These are phyloP conservation scores for Muschampia plurimacula DNA, from an alignment of 2,888 invertebrate species.

Conservation along the genomic window DNA sequence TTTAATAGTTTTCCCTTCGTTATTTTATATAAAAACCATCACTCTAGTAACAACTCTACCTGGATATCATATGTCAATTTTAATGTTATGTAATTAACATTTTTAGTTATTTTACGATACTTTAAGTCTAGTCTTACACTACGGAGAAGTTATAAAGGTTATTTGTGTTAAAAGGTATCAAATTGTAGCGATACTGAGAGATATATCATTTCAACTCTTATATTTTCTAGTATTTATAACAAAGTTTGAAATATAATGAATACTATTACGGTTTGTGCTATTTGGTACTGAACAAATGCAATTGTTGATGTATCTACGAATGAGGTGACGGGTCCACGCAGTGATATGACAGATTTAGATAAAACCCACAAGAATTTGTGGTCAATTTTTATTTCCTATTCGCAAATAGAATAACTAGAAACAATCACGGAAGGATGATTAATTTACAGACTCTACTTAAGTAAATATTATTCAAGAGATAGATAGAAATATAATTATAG, in stretches of 20 bases:
- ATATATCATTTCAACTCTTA: conserved; percentile 55
- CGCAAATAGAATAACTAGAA: conserved; percentile 48
- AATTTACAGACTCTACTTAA: conserved; percentile 79
- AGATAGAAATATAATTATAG: conserved; percentile 77
- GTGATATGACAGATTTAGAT: conserved; percentile 49
- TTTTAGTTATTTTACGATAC: conserved; percentile 69
- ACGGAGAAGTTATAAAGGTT: conserved; percentile 78
- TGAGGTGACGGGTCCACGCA: conserved; percentile 52
- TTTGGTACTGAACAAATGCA: conserved; percentile 83
- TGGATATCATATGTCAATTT: conserved; percentile 74
- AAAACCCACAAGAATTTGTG: conserved; percentile 42
- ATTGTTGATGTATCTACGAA: conserved; percentile 73
- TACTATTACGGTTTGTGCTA: conserved; percentile 76
- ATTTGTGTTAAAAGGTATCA: conserved; percentile 54
- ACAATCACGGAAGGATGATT: conserved; percentile 74
- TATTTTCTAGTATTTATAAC: conserved; percentile 60
- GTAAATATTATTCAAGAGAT: conserved; percentile 69
- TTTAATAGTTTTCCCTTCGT: conserved; percentile 60
- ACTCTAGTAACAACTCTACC: conserved; percentile 84
- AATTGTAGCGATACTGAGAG: conserved; percentile 54
- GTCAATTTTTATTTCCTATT: conserved; percentile 42
- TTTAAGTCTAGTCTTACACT: conserved; percentile 80
- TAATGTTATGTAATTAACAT: conserved; percentile 71
- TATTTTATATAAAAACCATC: conserved; percentile 79
- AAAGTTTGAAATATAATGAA: conserved; percentile 67